These are phyloP conservation scores for Pseudomyrmex sp. DNA, from an alignment of 1,140 invertebrate genomes.

Conservation along the genomic window DNA sequence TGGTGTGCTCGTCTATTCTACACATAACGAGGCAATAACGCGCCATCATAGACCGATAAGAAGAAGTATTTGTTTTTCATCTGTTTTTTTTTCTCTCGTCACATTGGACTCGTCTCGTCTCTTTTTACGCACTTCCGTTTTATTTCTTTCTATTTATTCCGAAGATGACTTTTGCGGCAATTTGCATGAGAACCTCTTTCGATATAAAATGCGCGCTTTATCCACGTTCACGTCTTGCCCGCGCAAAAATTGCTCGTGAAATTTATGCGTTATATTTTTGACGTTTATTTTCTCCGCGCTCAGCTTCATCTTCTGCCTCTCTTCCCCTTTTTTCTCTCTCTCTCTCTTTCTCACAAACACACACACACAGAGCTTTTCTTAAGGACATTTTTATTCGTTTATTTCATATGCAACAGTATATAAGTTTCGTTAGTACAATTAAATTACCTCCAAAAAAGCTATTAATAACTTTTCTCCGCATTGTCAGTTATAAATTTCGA, in stretches of 20 bases:
- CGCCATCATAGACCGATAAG: background rate
- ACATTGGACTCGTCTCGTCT: background rate
- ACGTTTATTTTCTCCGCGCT: slow-evolving; percentile 18
- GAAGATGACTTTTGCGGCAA: slow-evolving; percentile 33
- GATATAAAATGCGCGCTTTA: slow-evolving; percentile 1
- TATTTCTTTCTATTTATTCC: slow-evolving; percentile 33
- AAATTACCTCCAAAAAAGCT: slow-evolving; percentile 1
- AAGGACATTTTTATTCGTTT: slow-evolving; percentile 43
- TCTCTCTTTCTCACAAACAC: no score
- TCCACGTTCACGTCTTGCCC: slow-evolving; percentile 2
- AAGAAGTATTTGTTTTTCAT: slow-evolving; percentile 39
- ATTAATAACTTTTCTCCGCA: background rate
- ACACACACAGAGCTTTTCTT: slow-evolving; percentile 18
- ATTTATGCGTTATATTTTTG: slow-evolving; percentile 40
- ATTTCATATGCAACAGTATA: background rate
- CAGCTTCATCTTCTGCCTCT: slow-evolving; percentile 6
- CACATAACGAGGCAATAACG: slow-evolving; percentile 35
- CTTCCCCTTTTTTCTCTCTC: no score
- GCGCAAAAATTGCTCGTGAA: slow-evolving; percentile 45
- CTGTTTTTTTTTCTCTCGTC: background rate
- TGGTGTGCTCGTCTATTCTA: background rate
- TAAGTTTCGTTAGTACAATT: background rate
- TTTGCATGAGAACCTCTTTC: slow-evolving; percentile 30
- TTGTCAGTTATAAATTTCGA: no score
- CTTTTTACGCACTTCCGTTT: background rate